These are phyloP conservation scores for Penaeus vannamei DNA, from an alignment of 1,140 invertebrate genomes.

Conservation along the genomic window DNA sequence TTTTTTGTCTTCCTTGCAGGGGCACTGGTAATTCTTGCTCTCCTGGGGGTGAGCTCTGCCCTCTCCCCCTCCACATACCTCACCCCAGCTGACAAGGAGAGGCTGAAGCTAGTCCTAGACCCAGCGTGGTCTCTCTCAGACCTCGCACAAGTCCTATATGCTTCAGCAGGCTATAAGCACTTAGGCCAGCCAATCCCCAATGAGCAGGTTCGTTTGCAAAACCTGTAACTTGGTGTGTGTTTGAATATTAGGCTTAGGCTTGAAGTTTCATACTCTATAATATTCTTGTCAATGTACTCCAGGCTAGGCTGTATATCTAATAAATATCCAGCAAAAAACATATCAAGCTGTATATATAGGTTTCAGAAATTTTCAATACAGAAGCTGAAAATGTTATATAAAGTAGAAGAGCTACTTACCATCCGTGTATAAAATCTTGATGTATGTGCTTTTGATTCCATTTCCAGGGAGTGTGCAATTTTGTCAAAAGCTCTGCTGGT, in stretches of 20 bases:
- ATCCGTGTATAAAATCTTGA: not conserved
- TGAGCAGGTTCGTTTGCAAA: slow-evolving; percentile 72
- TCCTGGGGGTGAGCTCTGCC: slow-evolving; percentile 54
- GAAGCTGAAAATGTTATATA: too few species aligned
- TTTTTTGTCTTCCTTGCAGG: slow-evolving; percentile 49
- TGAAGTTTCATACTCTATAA: not conserved
- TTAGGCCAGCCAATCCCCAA: slow-evolving; percentile 74
- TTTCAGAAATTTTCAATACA: too few species aligned
- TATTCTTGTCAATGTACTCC: not conserved
- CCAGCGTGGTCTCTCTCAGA: slow-evolving; percentile 75
- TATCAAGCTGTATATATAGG: too few species aligned
- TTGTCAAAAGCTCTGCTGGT: slow-evolving; percentile 71
- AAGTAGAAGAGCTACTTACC: not conserved
- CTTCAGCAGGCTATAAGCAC: slow-evolving; percentile 75
- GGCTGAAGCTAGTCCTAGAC: slow-evolving; percentile 76
- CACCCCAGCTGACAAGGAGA: slow-evolving; percentile 74
- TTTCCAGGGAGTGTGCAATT: slow-evolving; percentile 76
- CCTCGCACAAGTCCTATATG: slow-evolving; percentile 75
- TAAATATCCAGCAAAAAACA: too few species aligned
- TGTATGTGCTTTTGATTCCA: slow-evolving; percentile 58
- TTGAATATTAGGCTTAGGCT: not conserved
- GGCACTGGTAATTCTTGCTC: slow-evolving; percentile 47
- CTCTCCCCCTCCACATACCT: slow-evolving; percentile 74
- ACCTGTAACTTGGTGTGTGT: not conserved
- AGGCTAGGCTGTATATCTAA: not conserved